phyloP scores from a whole-genome alignment of 2,797 vertebrate species.

The Tarsius wallacei region DNA sequence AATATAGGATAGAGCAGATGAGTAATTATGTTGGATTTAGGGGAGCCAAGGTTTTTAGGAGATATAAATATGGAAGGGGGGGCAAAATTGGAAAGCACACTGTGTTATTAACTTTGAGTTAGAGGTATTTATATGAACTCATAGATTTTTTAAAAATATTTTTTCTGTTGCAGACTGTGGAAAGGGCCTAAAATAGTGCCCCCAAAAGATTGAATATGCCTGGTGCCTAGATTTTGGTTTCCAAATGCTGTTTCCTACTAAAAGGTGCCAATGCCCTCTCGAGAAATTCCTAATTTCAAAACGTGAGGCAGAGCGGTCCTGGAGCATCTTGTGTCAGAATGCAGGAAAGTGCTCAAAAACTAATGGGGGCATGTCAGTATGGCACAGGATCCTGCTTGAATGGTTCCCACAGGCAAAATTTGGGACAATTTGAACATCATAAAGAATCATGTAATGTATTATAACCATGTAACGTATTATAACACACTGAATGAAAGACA shows the following conservation, averaged over 20 bases:
- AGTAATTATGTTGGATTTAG: slow-evolving; percentile 10
- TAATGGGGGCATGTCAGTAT: not conserved
- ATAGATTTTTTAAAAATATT: not conserved
- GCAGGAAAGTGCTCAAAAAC: not conserved
- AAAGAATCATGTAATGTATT: not conserved
- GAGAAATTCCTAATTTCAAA: slow-evolving; percentile 19
- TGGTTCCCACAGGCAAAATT: not conserved
- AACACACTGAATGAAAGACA: not conserved
- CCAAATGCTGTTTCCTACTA: not conserved
- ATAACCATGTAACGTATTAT: not conserved
- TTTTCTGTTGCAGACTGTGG: not conserved
- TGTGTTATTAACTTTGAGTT: slow-evolving; percentile 14
- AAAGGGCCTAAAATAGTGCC: not conserved
- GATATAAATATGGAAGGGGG: not conserved
- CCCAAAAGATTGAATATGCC: not conserved
- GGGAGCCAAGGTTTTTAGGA: slow-evolving; percentile 4
- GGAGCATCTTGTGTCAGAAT: slow-evolving; percentile 27
- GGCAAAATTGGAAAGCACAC: not conserved
- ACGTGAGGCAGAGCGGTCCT: not conserved
- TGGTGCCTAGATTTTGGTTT: not conserved
- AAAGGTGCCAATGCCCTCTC: not conserved
- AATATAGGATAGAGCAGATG: not conserved
- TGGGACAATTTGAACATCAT: not conserved
- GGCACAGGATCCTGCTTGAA: not conserved
- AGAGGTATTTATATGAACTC: not conserved